These are phyloP conservation scores for Fissipunctia ypsillon DNA, from an alignment of 2,888 invertebrate genomes.

Conservation along the genomic window DNA sequence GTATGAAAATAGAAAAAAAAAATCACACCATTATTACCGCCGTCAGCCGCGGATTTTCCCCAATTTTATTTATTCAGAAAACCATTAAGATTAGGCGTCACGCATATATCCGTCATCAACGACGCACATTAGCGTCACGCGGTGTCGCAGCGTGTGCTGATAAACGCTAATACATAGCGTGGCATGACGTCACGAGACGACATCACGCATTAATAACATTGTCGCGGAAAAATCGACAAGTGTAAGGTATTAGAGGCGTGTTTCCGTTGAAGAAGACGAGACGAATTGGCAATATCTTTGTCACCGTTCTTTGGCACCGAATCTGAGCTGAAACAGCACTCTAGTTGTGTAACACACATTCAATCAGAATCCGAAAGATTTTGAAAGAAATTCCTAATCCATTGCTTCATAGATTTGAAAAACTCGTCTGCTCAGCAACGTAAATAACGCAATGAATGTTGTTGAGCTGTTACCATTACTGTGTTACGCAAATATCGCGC, in stretches of 20 bases:
- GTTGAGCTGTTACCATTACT: too few relatives aligned
- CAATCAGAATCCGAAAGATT: too few relatives aligned
- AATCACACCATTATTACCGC: slow-evolving; percentile 36
- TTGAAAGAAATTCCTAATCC: too few relatives aligned
- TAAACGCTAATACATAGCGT: slow-evolving; percentile 70
- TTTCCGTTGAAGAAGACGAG: slow-evolving; percentile 74
- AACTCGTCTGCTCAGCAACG: too few relatives aligned
- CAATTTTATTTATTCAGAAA: slow-evolving; percentile 62
- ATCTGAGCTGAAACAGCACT: not conserved
- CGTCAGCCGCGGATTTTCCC: slow-evolving; percentile 33
- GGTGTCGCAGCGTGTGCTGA: slow-evolving; percentile 62
- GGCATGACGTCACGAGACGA: slow-evolving; percentile 59
- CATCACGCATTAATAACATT: slow-evolving; percentile 80
- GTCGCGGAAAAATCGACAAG: slow-evolving; percentile 83
- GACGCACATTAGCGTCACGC: slow-evolving; percentile 65
- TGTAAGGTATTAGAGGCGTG: slow-evolving; percentile 70
- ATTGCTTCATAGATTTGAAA: too few relatives aligned
- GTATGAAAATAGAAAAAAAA: slow-evolving; percentile 6
- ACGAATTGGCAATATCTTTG: too few relatives aligned
- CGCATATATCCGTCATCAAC: slow-evolving; percentile 68
- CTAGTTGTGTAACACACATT: too few relatives aligned
- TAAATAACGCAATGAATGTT: too few relatives aligned
- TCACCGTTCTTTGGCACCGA: too few relatives aligned
- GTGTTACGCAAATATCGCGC: too few relatives aligned
- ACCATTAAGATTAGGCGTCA: slow-evolving; percentile 63